Evolutionary conservation across 30 jellyfish, hydroid and myxozoan genomes (phyloP), one percentile per base, ranked within the genome.

Genomic region (Clytia hemisphaerica): DNA sequence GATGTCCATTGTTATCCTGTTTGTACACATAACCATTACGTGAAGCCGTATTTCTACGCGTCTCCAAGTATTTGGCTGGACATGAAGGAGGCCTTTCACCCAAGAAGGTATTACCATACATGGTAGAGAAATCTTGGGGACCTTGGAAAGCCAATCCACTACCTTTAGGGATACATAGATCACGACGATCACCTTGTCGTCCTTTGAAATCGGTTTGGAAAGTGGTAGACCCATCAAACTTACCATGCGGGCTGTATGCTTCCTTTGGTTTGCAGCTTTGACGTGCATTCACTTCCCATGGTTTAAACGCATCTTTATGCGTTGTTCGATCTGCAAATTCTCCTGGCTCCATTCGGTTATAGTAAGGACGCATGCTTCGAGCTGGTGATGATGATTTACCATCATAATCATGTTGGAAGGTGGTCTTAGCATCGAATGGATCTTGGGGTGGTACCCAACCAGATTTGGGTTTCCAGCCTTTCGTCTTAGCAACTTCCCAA

Each of bases 141-240:
- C 98, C 98, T 28, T 71, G 45, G 34, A 66, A 45, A 4, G 67
- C 40, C 30, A 89, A 37, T n/a, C 94, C 84, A 51, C 67, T 82
- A 25, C 62, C 92, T 65, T 81, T 80, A 10, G 98, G 98, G n/a
- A 70, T 45, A 65, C 93, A 80, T 14, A 81, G 42, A 40, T 89
- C 93, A 15, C 87, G 94, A 49, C 91, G 69, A 15, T 37, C 21
- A 14, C 92, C 78, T 18, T 48, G 53, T 4, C 51, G 67, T 16
- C 95, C 95, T 55, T 73, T 69, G 45, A 40, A 89, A 61, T 89
- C 93, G 24, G 82, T 61, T 70, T 46, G 93, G 37, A 73, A 75
- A 10, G 94, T 89, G 29, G 98, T 80, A 58, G 72, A 86, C n/a
- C 95, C 98, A 37, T 80, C 79, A 80, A 89, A 89, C 27, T 93